A percentile compares a stretch with the other conserved stretches of the same genome.
phyloP scores from a whole-genome alignment of 1,140 invertebrate genomes.

The Helicoverpa armigera region DNA sequence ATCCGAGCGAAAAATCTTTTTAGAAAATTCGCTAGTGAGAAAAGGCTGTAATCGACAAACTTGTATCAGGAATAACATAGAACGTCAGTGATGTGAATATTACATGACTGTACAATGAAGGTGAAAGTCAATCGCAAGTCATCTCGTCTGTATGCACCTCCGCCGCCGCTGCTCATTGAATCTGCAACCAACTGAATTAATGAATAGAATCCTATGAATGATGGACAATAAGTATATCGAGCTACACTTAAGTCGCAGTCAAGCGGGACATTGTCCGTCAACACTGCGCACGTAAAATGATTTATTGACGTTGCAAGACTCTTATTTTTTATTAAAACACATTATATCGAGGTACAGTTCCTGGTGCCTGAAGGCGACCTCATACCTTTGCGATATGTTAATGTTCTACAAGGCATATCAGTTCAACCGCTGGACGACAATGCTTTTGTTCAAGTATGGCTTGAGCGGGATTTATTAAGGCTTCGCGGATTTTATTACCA shows the following conservation, averaged over 20 bases:
- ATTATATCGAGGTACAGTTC: slow-evolving; percentile 20
- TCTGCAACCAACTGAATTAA: slow-evolving; percentile 55
- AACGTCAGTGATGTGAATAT: slow-evolving; percentile 49
- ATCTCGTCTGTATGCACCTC: slow-evolving; percentile 58
- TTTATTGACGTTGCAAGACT: slow-evolving; percentile 10
- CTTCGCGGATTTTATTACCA: slow-evolving; percentile 58
- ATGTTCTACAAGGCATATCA: slow-evolving; percentile 7
- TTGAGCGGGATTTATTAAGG: slow-evolving; percentile 51
- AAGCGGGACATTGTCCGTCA: slow-evolving; percentile 21
- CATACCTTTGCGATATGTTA: slow-evolving; percentile 23
- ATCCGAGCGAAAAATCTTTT: no score
- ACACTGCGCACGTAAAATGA: slow-evolving; percentile 1
- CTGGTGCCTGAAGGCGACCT: slow-evolving; percentile 26
- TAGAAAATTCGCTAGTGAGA: no score
- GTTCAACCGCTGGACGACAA: slow-evolving; percentile 21
- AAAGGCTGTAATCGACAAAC: slow-evolving; percentile 1
- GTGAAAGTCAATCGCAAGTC: slow-evolving; percentile 58
- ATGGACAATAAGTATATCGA: slow-evolving; percentile 42
- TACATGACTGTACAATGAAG: slow-evolving; percentile 56
- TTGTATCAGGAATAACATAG: slow-evolving; percentile 3
- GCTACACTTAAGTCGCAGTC: slow-evolving; percentile 5
- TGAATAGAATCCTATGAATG: slow-evolving; percentile 49
- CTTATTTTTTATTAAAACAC: slow-evolving; percentile 32
- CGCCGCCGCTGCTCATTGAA: slow-evolving; percentile 45
- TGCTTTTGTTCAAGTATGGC: slow-evolving; percentile 38